Conservation (phyloP, 2,888 invertebrate species). For the Notodonta ziczac region DNA sequence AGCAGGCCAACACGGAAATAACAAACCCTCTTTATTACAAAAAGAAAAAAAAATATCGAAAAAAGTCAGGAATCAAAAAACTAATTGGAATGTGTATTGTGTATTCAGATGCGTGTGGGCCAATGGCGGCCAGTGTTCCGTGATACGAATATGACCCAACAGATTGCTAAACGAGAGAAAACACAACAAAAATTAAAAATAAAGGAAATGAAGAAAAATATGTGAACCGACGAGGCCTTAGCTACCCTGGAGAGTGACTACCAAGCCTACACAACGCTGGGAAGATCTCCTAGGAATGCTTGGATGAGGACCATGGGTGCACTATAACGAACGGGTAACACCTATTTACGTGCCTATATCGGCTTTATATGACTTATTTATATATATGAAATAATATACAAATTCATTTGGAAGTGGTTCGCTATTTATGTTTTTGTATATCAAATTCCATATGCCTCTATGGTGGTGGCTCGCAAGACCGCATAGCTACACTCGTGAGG, state of each 20-base stretch:
- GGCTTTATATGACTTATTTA: constrained; percentile 42
- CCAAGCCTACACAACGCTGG: constrained; percentile 77
- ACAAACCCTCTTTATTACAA: constrained; percentile 61
- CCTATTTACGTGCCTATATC: constrained; percentile 51
- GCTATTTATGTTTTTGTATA: constrained; percentile 40
- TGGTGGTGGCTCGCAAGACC: constrained; percentile 69
- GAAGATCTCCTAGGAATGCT: constrained; percentile 54
- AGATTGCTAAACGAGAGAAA: constrained; percentile 56
- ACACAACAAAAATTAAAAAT: constrained; percentile 49
- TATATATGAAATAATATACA: constrained; percentile 34
- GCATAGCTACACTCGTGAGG: constrained; percentile 50
- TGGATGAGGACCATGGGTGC: constrained; percentile 52
- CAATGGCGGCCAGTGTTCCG: constrained; percentile 64
- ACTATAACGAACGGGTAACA: constrained; percentile 48
- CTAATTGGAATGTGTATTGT: constrained; percentile 65
- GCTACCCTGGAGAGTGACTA: constrained; percentile 63
- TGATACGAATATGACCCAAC: constrained; percentile 77
- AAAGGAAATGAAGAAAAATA: constrained; percentile 45
- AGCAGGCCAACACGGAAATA: constrained; percentile 72
- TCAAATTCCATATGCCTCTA: constrained; percentile 67
- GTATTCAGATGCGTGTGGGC: constrained; percentile 70
- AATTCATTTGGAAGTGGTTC: constrained; percentile 36
- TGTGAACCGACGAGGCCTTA: constrained; percentile 62
- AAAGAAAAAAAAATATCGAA: constrained; percentile 47
- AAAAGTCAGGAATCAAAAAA: constrained; percentile 47